Evolutionary conservation across 1,140 invertebrate genomes (phyloP).

Genomic region (Idris sp.): DNA sequence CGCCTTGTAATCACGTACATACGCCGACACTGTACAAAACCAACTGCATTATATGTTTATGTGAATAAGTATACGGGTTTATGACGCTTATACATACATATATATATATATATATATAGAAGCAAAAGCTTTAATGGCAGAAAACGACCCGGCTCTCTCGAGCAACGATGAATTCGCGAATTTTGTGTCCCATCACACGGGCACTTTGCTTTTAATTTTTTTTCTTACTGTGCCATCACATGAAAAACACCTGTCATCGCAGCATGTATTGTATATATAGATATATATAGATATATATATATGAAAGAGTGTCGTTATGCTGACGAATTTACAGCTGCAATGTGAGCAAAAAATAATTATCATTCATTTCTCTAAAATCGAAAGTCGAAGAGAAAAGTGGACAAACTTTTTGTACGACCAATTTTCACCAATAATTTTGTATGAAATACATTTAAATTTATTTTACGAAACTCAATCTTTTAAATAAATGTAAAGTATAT

Average conservation of each 20-base stretch:
- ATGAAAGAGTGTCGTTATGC: constrained; percentile 49
- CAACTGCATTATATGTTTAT: constrained; percentile 54
- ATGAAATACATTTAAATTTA: too few relatives aligned
- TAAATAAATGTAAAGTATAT: too few relatives aligned
- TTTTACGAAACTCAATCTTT: too few relatives aligned
- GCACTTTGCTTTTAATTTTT: constrained; percentile 66
- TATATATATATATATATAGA: too few relatives aligned
- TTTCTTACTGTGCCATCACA: constrained; percentile 57
- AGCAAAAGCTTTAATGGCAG: constrained; percentile 58
- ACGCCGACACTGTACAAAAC: constrained; percentile 41
- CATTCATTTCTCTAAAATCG: constrained; percentile 41
- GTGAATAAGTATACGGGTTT: constrained; percentile 56
- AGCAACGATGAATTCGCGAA: constrained; percentile 63
- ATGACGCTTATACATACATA: constrained; percentile 31
- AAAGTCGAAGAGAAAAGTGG: constrained; percentile 30
- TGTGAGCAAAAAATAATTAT: constrained; percentile 48
- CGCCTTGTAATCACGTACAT: constrained; percentile 69
- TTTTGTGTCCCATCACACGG: constrained; percentile 62
- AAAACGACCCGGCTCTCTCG: constrained; percentile 60
- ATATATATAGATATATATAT: too few relatives aligned
- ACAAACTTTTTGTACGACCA: constrained; percentile 9
- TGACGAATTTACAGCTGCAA: constrained; percentile 54
- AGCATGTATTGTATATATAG: constrained; percentile 55
- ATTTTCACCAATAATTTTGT: too few relatives aligned
- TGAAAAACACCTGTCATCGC: constrained; percentile 64